Evolutionary conservation across 2,113 vertebrate genomes (phyloP).

Genomic region (Trematomus loennbergii): DNA sequence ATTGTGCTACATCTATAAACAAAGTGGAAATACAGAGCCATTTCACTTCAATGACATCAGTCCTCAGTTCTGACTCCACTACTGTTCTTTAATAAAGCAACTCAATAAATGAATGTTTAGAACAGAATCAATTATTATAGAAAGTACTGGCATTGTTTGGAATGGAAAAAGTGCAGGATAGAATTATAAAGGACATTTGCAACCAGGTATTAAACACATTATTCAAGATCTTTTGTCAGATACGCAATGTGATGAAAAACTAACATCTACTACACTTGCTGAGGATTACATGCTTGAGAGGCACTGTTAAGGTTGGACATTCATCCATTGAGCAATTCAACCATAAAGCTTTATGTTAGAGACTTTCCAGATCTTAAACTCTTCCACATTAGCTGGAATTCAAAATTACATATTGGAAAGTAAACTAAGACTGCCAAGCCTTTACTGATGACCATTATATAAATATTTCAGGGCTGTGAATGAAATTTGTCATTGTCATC

Average conservation of each 20-base stretch:
- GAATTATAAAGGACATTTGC: constrained; percentile 2
- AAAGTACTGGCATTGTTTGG: too few species aligned
- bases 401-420: not conserved
- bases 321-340: not conserved
- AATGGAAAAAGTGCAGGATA: too few species aligned
- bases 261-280: not conserved
- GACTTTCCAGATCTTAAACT: too few species aligned
- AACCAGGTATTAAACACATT: not conserved
- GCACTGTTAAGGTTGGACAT: not conserved
- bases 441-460: not conserved
- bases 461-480: constrained; percentile 11
- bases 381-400: not conserved
- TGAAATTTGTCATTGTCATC: constrained; percentile 17
- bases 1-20: too few species aligned
- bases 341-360: too few species aligned
- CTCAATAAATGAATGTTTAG: too few species aligned
- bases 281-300: not conserved
- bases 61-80: too few species aligned
- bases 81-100: too few species aligned
- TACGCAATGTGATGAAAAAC: constrained; percentile 6
- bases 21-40: too few species aligned
- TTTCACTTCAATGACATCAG: too few species aligned
- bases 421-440: not conserved
- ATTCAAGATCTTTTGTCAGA: constrained; percentile 1
- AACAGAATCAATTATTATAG: too few species aligned